phyloP scores from a whole-genome alignment of 2,113 vertebrate genomes.

The Oxyura jamaicensis region DNA sequence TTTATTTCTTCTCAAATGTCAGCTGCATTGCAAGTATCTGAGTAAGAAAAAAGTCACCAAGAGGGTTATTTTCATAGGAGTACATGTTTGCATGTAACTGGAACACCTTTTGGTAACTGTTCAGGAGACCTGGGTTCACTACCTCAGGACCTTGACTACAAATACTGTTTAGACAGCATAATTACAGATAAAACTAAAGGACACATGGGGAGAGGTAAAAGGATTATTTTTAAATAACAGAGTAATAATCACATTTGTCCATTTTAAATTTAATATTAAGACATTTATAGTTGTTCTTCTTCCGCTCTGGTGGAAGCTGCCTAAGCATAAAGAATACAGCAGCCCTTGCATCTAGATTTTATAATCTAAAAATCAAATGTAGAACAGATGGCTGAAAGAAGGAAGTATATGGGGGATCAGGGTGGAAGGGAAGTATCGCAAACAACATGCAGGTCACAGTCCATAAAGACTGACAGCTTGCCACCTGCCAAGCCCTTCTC shows the following conservation, averaged over 20 bases:
- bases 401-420: not conserved
- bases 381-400: not conserved
- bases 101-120: not conserved
- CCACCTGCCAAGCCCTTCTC: not conserved
- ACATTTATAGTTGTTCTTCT: not conserved
- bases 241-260: not conserved
- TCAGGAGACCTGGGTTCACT: not conserved
- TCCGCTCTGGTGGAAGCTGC: not conserved
- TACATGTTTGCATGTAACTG: not conserved
- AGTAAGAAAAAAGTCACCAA: not conserved
- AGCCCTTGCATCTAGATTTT: not conserved
- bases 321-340: not conserved
- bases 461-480: not conserved
- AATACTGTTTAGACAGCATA: not conserved
- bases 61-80: not conserved
- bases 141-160: not conserved
- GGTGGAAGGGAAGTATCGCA: not conserved
- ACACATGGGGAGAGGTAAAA: not conserved
- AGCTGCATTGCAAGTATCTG: not conserved
- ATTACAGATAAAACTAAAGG: constrained; percentile 10
- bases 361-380: not conserved
- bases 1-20: not conserved
- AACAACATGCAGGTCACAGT: not conserved
- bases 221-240: not conserved
- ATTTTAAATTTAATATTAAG: not conserved